Conservation (phyloP, 2,888 invertebrate genomes). For the Pyrrhia umbra region DNA sequence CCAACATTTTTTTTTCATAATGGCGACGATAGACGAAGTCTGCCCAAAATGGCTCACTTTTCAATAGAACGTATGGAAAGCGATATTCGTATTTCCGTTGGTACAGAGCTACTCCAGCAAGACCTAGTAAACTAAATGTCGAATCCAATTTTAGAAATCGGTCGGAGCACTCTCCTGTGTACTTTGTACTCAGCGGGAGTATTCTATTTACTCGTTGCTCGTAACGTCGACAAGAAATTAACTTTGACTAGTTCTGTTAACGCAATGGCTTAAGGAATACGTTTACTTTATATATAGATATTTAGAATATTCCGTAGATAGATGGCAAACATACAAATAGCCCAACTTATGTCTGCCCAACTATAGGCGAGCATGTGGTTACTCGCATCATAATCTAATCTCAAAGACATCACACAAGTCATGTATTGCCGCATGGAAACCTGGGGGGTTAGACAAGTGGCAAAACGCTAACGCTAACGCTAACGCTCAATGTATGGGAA, state of each 20-base stretch:
- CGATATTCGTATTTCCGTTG: conserved; percentile 9
- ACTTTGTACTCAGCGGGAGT: conserved; percentile 61
- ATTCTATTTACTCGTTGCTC: conserved; percentile 54
- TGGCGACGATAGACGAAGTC: background rate
- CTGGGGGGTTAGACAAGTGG: no score
- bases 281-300: conserved; percentile 14
- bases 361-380: no score
- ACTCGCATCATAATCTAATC: no score
- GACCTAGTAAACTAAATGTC: conserved; percentile 77
- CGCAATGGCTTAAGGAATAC: conserved; percentile 4
- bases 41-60: background rate
- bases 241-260: conserved; percentile 34
- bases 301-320: no score
- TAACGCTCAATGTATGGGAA: no score
- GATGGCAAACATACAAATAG: no score
- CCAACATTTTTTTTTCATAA: no score
- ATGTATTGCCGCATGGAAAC: no score
- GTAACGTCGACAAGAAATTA: conserved; percentile 39
- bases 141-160: conserved; percentile 82
- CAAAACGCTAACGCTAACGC: no score
- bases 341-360: no score
- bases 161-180: conserved; percentile 73
- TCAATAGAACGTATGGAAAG: background rate
- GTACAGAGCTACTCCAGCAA: conserved; percentile 54
- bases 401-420: no score